Evolutionary conservation across 2,797 vertebrate species (phyloP), one percentile per base, ranked within the genome.

Genomic region (Microctenopoma lineatum): DNA sequence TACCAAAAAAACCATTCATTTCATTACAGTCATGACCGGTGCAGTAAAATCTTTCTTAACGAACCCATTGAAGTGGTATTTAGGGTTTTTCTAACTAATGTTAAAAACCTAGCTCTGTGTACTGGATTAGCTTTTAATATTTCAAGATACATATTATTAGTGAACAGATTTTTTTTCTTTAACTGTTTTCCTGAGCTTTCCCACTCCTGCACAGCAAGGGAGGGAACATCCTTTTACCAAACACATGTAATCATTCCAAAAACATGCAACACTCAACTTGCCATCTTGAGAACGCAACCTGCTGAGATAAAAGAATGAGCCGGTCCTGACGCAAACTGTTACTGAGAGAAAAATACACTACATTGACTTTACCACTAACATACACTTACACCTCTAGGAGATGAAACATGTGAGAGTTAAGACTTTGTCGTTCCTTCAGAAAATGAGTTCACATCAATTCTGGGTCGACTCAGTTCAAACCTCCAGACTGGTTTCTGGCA

Each of bases 321-420:
- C 70, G 67, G 77, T 84, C 75, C 79, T 88, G 80, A 91, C 78
- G 88, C 60, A 82, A 87, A 86, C 71, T 62, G 88, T 90, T 87
- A 85, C 32, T 64, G 21, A 65, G 83, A 81, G 65, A 61, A 50
- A 73, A 36, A 71, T 81, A 36, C 27, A 6, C 8, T 12, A 76
- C 63, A 78, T 70, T 70, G 82, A 79, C 73, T 13, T 16, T 73
- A 57, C 73, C 79, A 81, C 72, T 84, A 75, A 81, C 88, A 92
- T 80, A 85, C 66, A 64, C 61, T 60, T 47, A 56, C 65, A 77
- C 76, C 51, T 78, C 21, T 18, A 63, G 80, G 84, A 87, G 74
- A 83, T 86, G 64, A 89, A 75, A 90, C 75, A 83, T 87, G 65
- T 67, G 84, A 87, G 90, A 89, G 87, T 88, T 61, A 89, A 90